A percentile compares a stretch with the other conserved stretches of the same genome.
phyloP scores from a whole-genome alignment of 1,140 invertebrate genomes.

The Whitmania pigra region DNA sequence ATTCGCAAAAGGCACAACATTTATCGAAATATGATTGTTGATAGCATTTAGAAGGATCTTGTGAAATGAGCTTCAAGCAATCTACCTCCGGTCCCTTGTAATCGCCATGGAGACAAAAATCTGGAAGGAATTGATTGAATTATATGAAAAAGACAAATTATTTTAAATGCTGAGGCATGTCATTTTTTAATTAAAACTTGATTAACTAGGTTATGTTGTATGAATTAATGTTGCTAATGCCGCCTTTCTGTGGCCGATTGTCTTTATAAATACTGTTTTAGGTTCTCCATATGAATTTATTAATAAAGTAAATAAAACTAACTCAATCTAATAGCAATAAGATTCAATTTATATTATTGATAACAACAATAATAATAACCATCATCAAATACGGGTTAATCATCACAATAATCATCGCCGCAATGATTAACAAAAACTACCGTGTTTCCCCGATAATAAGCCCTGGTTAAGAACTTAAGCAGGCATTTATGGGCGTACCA shows the following conservation, averaged over 20 bases:
- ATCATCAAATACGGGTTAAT: too few relatives aligned
- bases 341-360: too few relatives aligned
- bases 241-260: neutral
- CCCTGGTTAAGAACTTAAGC: too few relatives aligned
- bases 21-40: neutral
- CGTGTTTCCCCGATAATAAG: too few relatives aligned
- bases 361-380: too few relatives aligned
- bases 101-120: conserved; percentile 17
- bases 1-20: conserved; percentile 16
- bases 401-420: too few relatives aligned
- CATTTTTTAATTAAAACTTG: neutral
- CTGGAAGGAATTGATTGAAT: neutral
- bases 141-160: neutral
- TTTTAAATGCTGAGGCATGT: neutral
- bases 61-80: neutral
- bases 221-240: neutral
- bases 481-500: too few relatives aligned
- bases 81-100: neutral
- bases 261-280: too few relatives aligned
- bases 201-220: neutral
- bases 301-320: too few relatives aligned
- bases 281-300: too few relatives aligned
- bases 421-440: too few relatives aligned
- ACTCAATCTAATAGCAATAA: too few relatives aligned
- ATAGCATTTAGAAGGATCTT: conserved; percentile 11